Conservation (phyloP, 2,888 invertebrate genomes). For the Ormyrus nitidulus region DNA sequence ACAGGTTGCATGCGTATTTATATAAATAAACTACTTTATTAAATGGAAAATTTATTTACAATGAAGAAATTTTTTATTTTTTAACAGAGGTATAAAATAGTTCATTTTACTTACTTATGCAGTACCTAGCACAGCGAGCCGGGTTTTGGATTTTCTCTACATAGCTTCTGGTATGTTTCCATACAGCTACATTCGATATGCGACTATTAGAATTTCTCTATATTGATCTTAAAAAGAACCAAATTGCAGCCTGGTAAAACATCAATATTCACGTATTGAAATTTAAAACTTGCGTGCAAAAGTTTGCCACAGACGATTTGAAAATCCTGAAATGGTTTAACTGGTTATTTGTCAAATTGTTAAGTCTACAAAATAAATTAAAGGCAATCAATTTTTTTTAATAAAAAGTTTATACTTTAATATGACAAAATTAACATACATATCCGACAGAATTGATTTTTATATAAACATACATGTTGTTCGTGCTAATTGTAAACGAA, state of each 20-base stretch:
- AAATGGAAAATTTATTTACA: no score
- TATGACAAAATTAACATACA: conserved; percentile 43
- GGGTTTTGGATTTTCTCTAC: not conserved
- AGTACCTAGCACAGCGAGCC: not conserved
- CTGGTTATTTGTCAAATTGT: no score
- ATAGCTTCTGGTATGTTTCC: not conserved
- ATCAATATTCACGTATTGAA: not conserved
- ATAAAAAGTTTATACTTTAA: conserved; percentile 37
- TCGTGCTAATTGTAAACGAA: conserved; percentile 38
- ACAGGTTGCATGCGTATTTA: no score
- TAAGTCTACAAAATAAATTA: not conserved
- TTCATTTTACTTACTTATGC: conserved; percentile 1
- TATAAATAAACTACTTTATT: no score
- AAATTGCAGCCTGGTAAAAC: not conserved
- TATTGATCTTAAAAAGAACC: conserved; percentile 33
- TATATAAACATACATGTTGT: conserved; percentile 42
- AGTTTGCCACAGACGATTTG: no score
- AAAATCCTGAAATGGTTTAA: no score
- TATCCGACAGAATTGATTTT: conserved; percentile 38
- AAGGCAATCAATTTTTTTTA: not conserved
- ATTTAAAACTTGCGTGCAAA: not conserved
- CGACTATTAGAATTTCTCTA: conserved; percentile 12
- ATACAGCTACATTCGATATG: conserved; percentile 21
- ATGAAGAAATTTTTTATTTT: no score
- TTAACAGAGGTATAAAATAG: no score